Evolutionary conservation across 2,113 vertebrate genomes (phyloP).

Genomic region (Carollia perspicillata): DNA sequence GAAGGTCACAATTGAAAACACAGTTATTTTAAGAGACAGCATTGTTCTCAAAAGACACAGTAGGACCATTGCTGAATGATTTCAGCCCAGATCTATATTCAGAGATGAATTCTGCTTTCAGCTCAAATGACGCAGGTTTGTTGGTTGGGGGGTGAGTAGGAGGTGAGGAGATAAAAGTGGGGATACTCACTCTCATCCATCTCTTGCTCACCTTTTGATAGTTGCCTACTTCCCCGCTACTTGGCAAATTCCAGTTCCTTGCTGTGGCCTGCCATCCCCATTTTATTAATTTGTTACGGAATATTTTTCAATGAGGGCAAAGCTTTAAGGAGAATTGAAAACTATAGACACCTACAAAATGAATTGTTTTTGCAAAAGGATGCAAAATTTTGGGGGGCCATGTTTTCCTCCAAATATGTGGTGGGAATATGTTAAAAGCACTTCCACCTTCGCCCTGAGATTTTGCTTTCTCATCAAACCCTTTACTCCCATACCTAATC

Average conservation of each 20-base stretch:
- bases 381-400: not conserved
- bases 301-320: not conserved
- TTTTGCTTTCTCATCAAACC: not conserved
- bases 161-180: slow-evolving; percentile 30
- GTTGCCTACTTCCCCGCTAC: not conserved
- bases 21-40: slow-evolving; percentile 73
- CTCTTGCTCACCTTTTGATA: slow-evolving; percentile 35
- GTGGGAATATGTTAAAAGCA: not conserved
- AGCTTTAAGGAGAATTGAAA: slow-evolving; percentile 14
- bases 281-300: slow-evolving; percentile 21
- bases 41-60: slow-evolving; percentile 73
- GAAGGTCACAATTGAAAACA: slow-evolving; percentile 71
- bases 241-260: slow-evolving; percentile 7
- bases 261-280: not conserved
- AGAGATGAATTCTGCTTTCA: slow-evolving; percentile 65
- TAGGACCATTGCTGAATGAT: slow-evolving; percentile 57
- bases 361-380: not conserved
- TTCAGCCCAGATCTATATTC: slow-evolving; percentile 68
- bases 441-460: not conserved
- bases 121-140: slow-evolving; percentile 64
- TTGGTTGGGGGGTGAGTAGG: slow-evolving; percentile 57
- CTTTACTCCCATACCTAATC: not conserved
- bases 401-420: not conserved
- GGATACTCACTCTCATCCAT: not conserved
- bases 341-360: not conserved